phyloP scores from a whole-genome alignment of 2,797 vertebrate species.

The Pristis pectinata region DNA sequence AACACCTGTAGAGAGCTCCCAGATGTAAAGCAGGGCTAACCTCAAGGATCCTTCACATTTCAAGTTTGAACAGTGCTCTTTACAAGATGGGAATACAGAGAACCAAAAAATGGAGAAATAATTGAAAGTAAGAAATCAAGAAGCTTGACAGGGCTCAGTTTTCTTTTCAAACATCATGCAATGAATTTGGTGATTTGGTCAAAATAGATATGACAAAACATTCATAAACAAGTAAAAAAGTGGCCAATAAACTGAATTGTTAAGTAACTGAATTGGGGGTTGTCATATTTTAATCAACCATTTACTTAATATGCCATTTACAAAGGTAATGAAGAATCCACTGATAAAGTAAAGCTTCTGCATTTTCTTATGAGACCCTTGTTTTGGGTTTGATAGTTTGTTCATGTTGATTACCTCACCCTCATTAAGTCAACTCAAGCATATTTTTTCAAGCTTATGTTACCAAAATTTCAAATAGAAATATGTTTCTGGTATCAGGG shows the following conservation, averaged over 20 bases:
- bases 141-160: neutral
- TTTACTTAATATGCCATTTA: neutral
- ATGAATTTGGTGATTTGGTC: neutral
- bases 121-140: neutral
- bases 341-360: neutral
- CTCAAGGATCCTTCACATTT: neutral
- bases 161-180: neutral
- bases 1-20: neutral
- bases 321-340: neutral
- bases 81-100: neutral
- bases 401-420: slow-evolving; percentile 65
- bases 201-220: neutral
- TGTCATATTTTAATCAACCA: no score
- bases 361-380: neutral
- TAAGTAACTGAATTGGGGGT: neutral
- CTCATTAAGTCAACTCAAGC: slow-evolving; percentile 66
- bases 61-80: neutral
- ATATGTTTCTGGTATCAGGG: slow-evolving; percentile 61
- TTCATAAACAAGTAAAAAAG: neutral
- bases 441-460: slow-evolving; percentile 65
- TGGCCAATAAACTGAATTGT: neutral
- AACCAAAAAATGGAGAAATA: neutral
- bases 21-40: neutral
- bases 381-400: slow-evolving; percentile 44
- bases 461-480: slow-evolving; percentile 69